Percentiles rank a stretch among this genome's conserved stretches.
phyloP scores from a whole-genome alignment of 2,113 vertebrate genomes.

The Camelus bactrianus region DNA sequence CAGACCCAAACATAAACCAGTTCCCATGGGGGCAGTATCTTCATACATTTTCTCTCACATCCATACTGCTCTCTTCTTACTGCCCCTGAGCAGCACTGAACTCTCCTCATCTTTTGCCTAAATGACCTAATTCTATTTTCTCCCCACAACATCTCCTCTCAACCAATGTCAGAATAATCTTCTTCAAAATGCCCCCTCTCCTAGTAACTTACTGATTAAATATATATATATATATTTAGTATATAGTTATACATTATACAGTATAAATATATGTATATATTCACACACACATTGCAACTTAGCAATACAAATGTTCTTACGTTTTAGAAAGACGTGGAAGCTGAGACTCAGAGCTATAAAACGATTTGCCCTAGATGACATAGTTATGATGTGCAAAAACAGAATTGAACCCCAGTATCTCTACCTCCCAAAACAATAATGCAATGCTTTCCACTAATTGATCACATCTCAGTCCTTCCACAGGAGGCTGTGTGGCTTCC shows the following conservation, averaged over 20 bases:
- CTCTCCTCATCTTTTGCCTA: neutral
- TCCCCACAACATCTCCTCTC: neutral
- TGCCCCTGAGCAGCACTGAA: neutral
- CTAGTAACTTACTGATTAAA: neutral
- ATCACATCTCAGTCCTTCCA: neutral
- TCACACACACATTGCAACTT: neutral
- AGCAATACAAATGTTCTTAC: neutral
- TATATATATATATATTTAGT: too few relatives aligned
- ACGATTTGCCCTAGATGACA: neutral
- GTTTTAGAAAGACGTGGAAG: neutral
- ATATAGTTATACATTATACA: too few relatives aligned
- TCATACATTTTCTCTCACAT: neutral
- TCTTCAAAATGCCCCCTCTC: neutral
- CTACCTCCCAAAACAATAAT: neutral
- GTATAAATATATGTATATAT: neutral
- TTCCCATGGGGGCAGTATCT: neutral
- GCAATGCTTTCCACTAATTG: neutral
- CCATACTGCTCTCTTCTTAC: neutral
- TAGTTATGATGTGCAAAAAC: neutral
- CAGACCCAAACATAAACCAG: neutral
- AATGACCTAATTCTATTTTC: neutral
- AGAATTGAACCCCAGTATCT: neutral
- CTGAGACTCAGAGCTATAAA: neutral
- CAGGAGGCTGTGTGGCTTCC: neutral
- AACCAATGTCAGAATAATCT: neutral